Base-by-base conservation (phyloP, 2,797 vertebrate species). In the Margarornis squamiger region DNA sequence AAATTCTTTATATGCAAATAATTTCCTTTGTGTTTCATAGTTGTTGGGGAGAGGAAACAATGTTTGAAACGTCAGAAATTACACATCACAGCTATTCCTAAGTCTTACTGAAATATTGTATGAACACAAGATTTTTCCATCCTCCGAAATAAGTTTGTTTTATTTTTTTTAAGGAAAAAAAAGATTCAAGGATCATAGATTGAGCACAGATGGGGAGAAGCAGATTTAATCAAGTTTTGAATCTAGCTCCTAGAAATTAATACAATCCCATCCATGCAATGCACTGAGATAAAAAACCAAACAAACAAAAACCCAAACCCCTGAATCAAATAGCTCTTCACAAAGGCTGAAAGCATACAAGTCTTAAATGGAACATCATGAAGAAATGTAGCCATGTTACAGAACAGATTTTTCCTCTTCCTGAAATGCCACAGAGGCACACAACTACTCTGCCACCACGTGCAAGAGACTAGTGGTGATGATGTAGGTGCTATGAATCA, bases 1-100 rank as follows among this genome's bases (percentile, higher is more conserved):
- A 72, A 34, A 92, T 90, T 94, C 68, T 73, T 68, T 92, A 83
- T 62, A 96, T 90, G 90, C 80, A 94, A 92, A 94, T 94, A 63
- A 90, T 94, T 93, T 87, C 74, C 71, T 85, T 66, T 45, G 66
- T 58, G 38, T 88, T 95, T 91, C 87, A 80, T 36, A 90, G 67
- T 15, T 76, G 38, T 41, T 92, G 84, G 22, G 74, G 66, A 52
- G 57, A 67, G 32, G 48, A 84, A 82, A 66, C 14, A 38, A 66
- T 38, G 29, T 58, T 92, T 93, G 68, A 86, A 93, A 75, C 62
- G 71, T 84, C 77, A 91, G 68, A 88, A 95, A 92, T 72, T 48
- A 88, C 54, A 92, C 46, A 67, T 27, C 34, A 71, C 26, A 67
- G 38, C 71, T 88, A 85, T 62, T 86, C 54, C 61, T 73, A 75